Conservation (phyloP, 2,113 vertebrate species). For the Oreochromis aureus region DNA sequence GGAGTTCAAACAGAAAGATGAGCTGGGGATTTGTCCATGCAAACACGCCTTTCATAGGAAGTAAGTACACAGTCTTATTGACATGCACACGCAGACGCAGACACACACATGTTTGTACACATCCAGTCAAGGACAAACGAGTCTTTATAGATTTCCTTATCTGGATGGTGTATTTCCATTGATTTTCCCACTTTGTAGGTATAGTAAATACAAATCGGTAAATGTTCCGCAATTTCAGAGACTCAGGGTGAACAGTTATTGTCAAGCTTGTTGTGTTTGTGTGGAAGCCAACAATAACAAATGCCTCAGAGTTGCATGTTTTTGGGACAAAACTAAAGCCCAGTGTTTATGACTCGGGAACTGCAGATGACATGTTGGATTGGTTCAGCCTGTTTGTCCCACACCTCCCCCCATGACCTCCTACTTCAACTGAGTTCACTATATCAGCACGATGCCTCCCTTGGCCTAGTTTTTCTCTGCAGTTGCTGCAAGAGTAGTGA, state of each 20-base stretch:
- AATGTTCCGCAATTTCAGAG: not conserved
- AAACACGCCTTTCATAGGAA: conserved; percentile 99
- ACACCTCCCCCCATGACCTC: not conserved
- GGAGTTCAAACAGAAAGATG: conserved; percentile 97
- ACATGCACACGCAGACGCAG: not conserved
- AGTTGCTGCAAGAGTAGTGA: conserved; percentile 8
- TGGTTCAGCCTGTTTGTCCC: not conserved
- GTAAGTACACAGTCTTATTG: conserved; percentile 73
- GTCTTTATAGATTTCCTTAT: not conserved
- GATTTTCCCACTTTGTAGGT: not conserved
- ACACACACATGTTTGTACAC: not conserved
- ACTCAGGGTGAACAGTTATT: not conserved
- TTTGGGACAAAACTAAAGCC: not conserved
- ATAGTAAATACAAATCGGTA: not conserved
- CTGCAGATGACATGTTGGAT: not conserved
- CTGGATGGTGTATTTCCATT: not conserved
- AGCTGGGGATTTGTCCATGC: conserved; percentile 97
- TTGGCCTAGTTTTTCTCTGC: conserved; percentile 42
- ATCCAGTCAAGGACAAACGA: not conserved
- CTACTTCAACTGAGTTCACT: conserved; percentile 49
- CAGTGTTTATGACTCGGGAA: not conserved
- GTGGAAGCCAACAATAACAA: not conserved
- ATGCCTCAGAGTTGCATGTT: not conserved
- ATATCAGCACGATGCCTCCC: conserved; percentile 43
- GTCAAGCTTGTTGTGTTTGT: not conserved